Evolutionary conservation across 2,113 vertebrate species (phyloP), one percentile per base, ranked within the genome.

Genomic region (Ictalurus punctatus): DNA sequence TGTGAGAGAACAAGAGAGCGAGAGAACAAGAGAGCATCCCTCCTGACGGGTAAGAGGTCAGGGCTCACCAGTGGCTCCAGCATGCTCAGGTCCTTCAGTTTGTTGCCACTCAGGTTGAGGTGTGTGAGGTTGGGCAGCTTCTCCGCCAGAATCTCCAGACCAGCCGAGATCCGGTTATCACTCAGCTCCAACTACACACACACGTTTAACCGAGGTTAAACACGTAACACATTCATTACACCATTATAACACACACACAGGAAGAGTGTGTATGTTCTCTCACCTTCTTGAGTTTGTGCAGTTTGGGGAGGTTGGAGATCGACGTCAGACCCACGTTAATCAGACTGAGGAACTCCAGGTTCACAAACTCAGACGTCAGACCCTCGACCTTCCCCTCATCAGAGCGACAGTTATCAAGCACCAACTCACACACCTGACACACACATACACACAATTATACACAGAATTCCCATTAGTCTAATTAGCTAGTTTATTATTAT

Each of bases 281-380:
- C 95, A 98, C 97, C 97, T 97, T 98, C 97, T 97, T 98, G 93
- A 98, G 96, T 93, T 98, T 98, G 91, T 94, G 96, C 93, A 98
- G 95, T 94, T 97, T 97, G 34, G 97, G 97, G 88, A 98, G 96
- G 94, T 97, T 97, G 92, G 96, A 96, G 90, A 98, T 96, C 84
- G 97, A 97, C 67, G 96, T 95, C 94, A 98, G 94, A 91, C 96
- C 94, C 85, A 98, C 97, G 90, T 97, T 97, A 96, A 98, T 98
- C 96, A 98, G 96, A 95, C 97, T 98, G 95, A 98, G 97, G 93
- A 97, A 98, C 94, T 98, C 97, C 95, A 98, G 94, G 92, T 97
- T 97, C 91, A 97, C 95, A 94, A 98, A 98, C 91, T 97, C 97
- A 86, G 95, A 96, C 87, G 97, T 97, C 92, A 98, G 94, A 84